Evolutionary conservation across 1,140 invertebrate genomes (phyloP), one percentile per base, ranked within the genome.

Genomic region (Leptonema lineaticorne): DNA sequence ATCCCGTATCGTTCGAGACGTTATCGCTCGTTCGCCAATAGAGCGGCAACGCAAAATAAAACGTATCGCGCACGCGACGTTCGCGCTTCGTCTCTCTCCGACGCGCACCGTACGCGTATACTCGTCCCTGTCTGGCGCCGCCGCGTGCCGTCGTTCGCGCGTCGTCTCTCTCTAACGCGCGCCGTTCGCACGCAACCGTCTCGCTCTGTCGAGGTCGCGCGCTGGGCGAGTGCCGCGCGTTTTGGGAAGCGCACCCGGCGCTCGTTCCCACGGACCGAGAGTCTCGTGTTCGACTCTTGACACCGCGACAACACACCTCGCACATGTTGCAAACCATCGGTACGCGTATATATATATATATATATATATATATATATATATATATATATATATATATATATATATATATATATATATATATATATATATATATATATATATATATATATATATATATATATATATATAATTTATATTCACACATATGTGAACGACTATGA

Each of bases 181-280:
- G 1, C 2, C 27, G 9, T 33, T 8, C 14, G 57, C 18, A 9
- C 24, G 41, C 53, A 41, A 16, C 63, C 53, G 11, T 50, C 63
- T 20, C n/a, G n/a, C n/a, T n/a, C 18, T 57, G 28, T 22, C 63
- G 30, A n/a, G n/a, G 63, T 45, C 63, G 53, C 63, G 53, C 53
- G 63, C 50, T 41, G 56, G 56, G 37, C 24, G 65, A 8, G 67
- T 48, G 41, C 57, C 67, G 56, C 20, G 50, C 53, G 59, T 69
- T 69, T 69, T 69, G 67, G 67, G 67, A 69, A 69, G 67, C 62
- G 67, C 67, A 58, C 67, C 67, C 50, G 67, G 46, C 67, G 59
- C 29, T 16, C n/a, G 46, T 69, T 69, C 67, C 67, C 67, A 69
- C 67, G 67, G 48, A 56, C 8, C 14, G 50, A 8, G 2, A n/a